These are phyloP conservation scores for Latrodectus elegans DNA, from an alignment of 2,888 invertebrate genomes.

Conservation along the genomic window DNA sequence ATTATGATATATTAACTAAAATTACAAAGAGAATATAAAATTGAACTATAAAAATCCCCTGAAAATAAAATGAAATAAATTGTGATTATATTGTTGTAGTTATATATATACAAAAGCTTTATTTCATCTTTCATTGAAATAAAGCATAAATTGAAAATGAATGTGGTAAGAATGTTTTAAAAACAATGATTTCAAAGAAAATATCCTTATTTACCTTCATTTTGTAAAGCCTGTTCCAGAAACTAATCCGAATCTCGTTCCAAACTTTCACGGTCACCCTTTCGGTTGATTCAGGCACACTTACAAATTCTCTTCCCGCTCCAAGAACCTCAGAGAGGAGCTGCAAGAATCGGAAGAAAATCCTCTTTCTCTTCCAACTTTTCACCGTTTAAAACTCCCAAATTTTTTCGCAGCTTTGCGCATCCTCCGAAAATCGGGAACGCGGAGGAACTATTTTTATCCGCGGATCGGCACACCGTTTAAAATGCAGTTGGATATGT, in stretches of 20 bases:
- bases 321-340: background rate
- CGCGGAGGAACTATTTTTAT: background rate
- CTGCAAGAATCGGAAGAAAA: background rate
- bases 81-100: too few species aligned
- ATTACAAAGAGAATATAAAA: too few species aligned
- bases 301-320: background rate
- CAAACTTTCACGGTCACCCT: conserved; percentile 5
- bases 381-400: background rate
- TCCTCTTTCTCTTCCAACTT: background rate
- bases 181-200: background rate
- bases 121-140: background rate
- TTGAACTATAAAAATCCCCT: too few species aligned
- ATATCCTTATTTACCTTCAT: background rate
- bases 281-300: background rate
- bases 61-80: too few species aligned
- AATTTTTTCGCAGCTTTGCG: background rate
- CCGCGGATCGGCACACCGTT: conserved; percentile 1
- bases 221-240: background rate
- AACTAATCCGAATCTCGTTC: background rate
- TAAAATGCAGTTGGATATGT: conserved; percentile 20
- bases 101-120: too few species aligned
- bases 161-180: background rate
- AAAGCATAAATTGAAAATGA: background rate
- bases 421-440: background rate
- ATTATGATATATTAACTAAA: too few species aligned